phyloP scores from a whole-genome alignment of 2,113 vertebrate species.

The Grammomys dolichurus region DNA sequence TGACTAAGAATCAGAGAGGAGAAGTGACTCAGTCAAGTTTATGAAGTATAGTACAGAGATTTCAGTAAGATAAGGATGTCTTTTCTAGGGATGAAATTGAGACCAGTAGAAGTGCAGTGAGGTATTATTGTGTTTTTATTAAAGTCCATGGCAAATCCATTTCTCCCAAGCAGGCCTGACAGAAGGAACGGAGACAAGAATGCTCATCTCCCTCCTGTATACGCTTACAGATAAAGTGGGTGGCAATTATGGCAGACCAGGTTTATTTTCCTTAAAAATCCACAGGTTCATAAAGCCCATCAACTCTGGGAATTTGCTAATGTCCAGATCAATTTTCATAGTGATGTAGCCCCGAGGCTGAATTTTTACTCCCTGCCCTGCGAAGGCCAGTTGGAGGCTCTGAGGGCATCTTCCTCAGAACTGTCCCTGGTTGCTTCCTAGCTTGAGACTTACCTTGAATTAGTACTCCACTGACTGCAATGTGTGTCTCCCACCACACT shows the following conservation, averaged over 20 bases:
- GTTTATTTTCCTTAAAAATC: not conserved
- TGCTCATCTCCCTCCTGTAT: not conserved
- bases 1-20: not conserved
- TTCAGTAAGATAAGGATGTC: constrained; percentile 13
- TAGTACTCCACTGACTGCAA: not conserved
- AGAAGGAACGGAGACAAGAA: not conserved
- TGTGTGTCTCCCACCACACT: not conserved
- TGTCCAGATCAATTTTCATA: not conserved
- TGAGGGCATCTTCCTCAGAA: not conserved
- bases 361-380: not conserved
- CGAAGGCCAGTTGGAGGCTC: not conserved
- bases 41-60: not conserved
- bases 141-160: not conserved
- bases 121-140: not conserved
- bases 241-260: not conserved
- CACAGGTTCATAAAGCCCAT: too few species aligned
- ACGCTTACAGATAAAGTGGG: not conserved
- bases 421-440: not conserved
- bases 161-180: not conserved
- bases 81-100: not conserved
- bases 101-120: not conserved
- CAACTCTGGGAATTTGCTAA: not conserved
- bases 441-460: not conserved
- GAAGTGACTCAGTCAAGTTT: not conserved
- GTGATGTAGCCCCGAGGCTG: not conserved